Base-by-base conservation (phyloP, 2,888 invertebrate genomes). In the Auanema freiburgensis region DNA sequence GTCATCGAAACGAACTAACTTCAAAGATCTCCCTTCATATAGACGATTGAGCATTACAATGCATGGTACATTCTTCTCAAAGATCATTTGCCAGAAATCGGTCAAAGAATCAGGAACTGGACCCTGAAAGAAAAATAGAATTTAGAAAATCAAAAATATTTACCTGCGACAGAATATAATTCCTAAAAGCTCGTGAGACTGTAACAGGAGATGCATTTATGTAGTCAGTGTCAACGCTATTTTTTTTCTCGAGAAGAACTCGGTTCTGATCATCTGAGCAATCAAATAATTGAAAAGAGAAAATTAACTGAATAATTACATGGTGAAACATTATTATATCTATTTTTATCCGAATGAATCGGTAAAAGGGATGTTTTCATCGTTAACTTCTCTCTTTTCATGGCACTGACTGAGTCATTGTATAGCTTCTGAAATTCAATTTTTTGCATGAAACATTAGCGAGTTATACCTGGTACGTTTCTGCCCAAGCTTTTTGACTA, bases 41-140 rank as follows among this genome's bases (percentile, higher is more conserved):
- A 80, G 18, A n/a, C 53, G 63, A 59, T 80, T 79, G 16, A 81
- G 65, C 81, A 81, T 81, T 10, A 80, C 68, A 40, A 83, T 68
- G 10, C 68, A 56, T 11, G 69, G 68, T 1, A 66, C 68, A 12
- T 70, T 67, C 33, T 81, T 69, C 63, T 83, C 75, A 63, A 68
- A 74, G 8, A 79, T 63, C 81, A 83, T 80, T 56, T 77, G 74
- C 82, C 82, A 83, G 58, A 81, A 82, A 60, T 81, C 79, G 16
- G 52, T 63, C n/a, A 66, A 43, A 11, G 82, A 79, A 14, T 65
- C 63, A 11, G 64, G 65, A 42, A 82, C 63, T 1, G 82, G 82
- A 0, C 82, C 82, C 72, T 78, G 57, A 44, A 63, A 52, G 12
- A 55, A 24, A 6, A 41, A 40, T 8, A 50, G 10, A 11, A 40